Evolutionary conservation across 2,113 vertebrate genomes (phyloP).

Genomic region (Crocuta crocuta): DNA sequence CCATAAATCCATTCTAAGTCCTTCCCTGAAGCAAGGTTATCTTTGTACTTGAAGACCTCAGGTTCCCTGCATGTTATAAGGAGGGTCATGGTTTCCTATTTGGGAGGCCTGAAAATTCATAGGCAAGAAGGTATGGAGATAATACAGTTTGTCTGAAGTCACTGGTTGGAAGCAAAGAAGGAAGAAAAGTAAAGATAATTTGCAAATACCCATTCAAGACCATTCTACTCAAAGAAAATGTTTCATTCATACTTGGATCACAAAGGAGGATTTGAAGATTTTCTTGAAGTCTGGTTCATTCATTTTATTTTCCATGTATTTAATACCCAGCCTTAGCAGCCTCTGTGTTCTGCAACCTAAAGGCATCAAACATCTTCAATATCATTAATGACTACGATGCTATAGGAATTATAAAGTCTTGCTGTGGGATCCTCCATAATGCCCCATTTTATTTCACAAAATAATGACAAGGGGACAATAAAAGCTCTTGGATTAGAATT

Average conservation of each 20-base stretch:
- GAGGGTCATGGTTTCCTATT: background rate
- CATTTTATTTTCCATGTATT: slow-evolving; percentile 9
- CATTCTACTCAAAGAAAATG: background rate
- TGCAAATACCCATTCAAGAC: background rate
- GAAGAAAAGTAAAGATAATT: slow-evolving; percentile 43
- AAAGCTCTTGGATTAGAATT: background rate
- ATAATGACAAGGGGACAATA: background rate
- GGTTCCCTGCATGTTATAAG: background rate
- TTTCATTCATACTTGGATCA: slow-evolving; percentile 2
- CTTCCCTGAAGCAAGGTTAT: background rate
- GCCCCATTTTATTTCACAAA: background rate
- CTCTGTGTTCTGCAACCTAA: background rate
- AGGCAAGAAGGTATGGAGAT: background rate
- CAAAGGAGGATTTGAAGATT: background rate
- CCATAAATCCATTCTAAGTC: background rate
- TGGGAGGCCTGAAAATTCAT: background rate
- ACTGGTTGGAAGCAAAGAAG: background rate
- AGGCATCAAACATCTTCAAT: background rate
- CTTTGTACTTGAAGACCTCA: background rate
- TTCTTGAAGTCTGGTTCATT: background rate
- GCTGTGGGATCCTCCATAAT: background rate
- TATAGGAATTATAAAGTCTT: background rate
- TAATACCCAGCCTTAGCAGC: background rate
- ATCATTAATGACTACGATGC: background rate
- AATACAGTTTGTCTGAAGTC: background rate